These are phyloP conservation scores for Halocaridina rubra DNA, from an alignment of 2,888 invertebrate genomes.

Conservation along the genomic window DNA sequence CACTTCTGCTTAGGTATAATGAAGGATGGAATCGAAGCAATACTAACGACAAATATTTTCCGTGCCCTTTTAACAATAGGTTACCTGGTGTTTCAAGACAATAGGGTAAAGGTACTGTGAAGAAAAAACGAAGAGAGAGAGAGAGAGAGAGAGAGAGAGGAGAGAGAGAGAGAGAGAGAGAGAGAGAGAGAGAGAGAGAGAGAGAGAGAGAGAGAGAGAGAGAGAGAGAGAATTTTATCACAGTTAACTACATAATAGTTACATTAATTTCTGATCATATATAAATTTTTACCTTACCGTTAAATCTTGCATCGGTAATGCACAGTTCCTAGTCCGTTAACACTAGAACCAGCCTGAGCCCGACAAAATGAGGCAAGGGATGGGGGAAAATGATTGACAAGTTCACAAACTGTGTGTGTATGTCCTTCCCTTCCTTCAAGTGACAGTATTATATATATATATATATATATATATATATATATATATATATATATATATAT, in stretches of 20 bases:
- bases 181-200: background rate
- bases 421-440: too few species aligned
- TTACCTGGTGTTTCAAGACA: background rate
- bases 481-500: too few species aligned
- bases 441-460: too few species aligned
- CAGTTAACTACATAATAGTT: background rate
- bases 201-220: too few species aligned
- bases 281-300: background rate
- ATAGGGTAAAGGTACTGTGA: background rate
- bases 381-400: background rate
- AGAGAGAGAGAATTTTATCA: too few species aligned
- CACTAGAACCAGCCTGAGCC: background rate
- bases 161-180: background rate
- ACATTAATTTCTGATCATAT: background rate
- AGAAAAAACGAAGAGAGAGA: background rate
- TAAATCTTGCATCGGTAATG: background rate
- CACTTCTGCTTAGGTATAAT: too few species aligned
- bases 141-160: background rate
- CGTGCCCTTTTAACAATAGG: background rate
- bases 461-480: too few species aligned
- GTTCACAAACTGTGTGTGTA: background rate
- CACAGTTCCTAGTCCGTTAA: background rate
- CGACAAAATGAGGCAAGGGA: background rate
- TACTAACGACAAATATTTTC: background rate
- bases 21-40: too few species aligned